Conservation (phyloP, 1,140 invertebrate genomes). For the Aphaenogaster ashmeadi region DNA sequence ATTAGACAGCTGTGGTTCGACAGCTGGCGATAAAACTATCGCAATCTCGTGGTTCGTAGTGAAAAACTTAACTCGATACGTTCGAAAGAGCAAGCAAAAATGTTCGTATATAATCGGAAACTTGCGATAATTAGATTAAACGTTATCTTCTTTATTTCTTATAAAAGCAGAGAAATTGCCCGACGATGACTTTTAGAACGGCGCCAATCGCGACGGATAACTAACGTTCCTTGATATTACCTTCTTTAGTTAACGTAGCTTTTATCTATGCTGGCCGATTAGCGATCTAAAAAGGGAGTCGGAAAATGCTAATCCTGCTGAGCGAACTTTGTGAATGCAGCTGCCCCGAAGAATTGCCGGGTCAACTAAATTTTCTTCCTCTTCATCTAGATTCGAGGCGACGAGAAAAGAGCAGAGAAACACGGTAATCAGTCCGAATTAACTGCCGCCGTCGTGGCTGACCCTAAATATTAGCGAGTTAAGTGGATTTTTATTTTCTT, state of each 20-base stretch:
- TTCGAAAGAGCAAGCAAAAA: not conserved
- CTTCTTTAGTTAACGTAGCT: not conserved
- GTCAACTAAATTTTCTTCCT: constrained; percentile 45
- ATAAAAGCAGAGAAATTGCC: not conserved
- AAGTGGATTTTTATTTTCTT: constrained; percentile 21
- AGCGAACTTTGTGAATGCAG: not conserved
- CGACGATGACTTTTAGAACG: not conserved
- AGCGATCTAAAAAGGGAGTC: not conserved
- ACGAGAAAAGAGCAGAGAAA: constrained; percentile 17
- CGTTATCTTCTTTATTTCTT: constrained; percentile 17
- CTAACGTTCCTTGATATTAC: not conserved
- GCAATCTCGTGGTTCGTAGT: not conserved
- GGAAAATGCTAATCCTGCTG: constrained; percentile 37
- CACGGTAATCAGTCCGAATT: constrained; percentile 42
- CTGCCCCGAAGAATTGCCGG: not conserved
- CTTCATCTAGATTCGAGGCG: constrained; percentile 30
- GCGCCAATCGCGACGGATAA: not conserved
- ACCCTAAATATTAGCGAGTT: constrained; percentile 32
- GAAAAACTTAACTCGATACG: not conserved
- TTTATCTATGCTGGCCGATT: not conserved
- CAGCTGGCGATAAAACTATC: constrained; percentile 7
- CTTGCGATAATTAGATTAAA: not conserved
- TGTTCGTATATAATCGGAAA: not conserved
- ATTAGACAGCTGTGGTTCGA: not conserved
- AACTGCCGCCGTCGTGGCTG: not conserved